Percentiles rank a stretch among this genome's conserved stretches.
These are phyloP conservation scores for Porites australiensis DNA, from an alignment of 64 coral and sea anemone genomes.

Conservation along the genomic window DNA sequence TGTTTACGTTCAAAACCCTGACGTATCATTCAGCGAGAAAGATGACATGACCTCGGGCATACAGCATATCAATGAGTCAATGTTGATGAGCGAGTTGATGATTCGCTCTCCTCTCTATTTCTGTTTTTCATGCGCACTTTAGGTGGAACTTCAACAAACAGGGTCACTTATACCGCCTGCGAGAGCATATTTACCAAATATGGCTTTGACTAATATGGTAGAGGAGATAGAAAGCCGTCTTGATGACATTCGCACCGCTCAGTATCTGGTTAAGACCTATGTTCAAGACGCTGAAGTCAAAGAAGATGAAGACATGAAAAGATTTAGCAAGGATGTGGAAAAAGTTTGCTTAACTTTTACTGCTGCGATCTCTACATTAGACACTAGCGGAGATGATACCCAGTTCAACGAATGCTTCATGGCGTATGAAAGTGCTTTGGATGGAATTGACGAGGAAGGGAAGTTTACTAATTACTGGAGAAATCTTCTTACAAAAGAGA, in stretches of 20 bases:
- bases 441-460: neutral
- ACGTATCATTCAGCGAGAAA: too few species aligned
- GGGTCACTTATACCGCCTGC: neutral
- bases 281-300: neutral
- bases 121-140: neutral
- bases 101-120: too few species aligned
- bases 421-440: neutral
- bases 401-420: neutral
- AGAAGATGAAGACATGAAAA: neutral
- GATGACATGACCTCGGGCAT: too few species aligned
- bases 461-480: conserved; percentile 7
- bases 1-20: too few species aligned
- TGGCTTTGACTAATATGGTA: neutral
- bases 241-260: conserved; percentile 6
- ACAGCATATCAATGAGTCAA: too few species aligned
- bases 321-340: neutral
- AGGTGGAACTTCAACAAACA: conserved; percentile 9
- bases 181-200: neutral
- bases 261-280: neutral
- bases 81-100: too few species aligned
- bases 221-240: conserved; percentile 20
- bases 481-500: neutral
- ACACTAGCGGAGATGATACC: neutral
- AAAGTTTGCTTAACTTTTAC: neutral
- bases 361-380: neutral